Conservation (phyloP, 2,888 invertebrate genomes). For the Lasius platythorax region DNA sequence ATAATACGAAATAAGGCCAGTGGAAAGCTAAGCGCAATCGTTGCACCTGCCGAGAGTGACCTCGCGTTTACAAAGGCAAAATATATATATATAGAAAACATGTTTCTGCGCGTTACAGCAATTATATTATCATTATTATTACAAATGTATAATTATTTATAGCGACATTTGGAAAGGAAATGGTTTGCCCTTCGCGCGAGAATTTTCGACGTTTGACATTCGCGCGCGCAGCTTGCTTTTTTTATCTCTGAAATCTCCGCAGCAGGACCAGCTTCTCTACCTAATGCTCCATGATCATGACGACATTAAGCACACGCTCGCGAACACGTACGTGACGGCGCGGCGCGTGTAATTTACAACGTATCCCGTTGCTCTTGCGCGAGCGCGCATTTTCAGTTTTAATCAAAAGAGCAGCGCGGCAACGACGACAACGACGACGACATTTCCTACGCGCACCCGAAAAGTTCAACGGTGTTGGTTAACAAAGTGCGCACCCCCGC, state of each 20-base stretch:
- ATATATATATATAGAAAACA: background rate
- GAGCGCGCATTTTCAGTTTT: conserved; percentile 46
- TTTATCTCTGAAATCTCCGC: background rate
- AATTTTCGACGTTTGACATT: background rate
- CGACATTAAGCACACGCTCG: conserved; percentile 13
- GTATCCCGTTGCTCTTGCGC: conserved; percentile 34
- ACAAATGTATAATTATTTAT: background rate
- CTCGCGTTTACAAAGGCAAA: background rate
- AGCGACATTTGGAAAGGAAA: background rate
- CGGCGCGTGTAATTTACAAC: conserved; percentile 45
- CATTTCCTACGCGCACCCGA: conserved; percentile 39
- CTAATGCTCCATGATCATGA: conserved; percentile 4
- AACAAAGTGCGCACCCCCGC: conserved; percentile 49
- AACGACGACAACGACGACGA: conserved; percentile 18
- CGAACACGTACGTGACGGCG: background rate
- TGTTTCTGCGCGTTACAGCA: background rate
- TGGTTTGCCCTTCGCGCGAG: background rate
- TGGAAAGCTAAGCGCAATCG: conserved; percentile 11
- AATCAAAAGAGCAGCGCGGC: conserved; percentile 47
- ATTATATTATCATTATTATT: background rate
- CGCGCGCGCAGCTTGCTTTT: no score
- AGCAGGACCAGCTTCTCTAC: background rate
- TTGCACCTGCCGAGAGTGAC: conserved; percentile 4
- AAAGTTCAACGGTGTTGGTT: conserved; percentile 51
- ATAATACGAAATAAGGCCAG: conserved; percentile 19